Percentiles rank a stretch among this genome's conserved stretches.
Conservation (phyloP, 2,888 invertebrate species). For the Patella pellucida region DNA sequence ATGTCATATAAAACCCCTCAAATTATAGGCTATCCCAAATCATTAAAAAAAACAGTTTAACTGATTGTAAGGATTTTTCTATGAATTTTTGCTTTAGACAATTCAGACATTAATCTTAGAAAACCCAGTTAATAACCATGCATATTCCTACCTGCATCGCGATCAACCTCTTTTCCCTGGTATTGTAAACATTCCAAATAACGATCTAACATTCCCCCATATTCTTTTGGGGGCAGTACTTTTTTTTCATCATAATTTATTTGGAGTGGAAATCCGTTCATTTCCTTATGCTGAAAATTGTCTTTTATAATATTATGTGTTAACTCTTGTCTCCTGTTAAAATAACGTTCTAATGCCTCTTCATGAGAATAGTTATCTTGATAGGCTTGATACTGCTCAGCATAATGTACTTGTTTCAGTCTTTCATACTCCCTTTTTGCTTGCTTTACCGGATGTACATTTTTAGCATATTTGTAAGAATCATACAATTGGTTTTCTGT, state of each 20-base stretch:
- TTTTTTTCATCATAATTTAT: constrained; percentile 13
- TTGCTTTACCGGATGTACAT: background rate
- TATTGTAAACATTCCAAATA: constrained; percentile 32
- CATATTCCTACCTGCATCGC: constrained; percentile 13
- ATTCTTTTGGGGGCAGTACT: constrained; percentile 16
- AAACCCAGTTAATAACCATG: no score
- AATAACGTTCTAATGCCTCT: background rate
- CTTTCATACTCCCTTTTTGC: background rate
- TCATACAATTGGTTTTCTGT: background rate
- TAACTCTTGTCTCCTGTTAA: background rate
- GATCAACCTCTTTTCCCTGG: constrained; percentile 3
- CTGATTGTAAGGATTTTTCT: no score
- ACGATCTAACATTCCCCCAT: constrained; percentile 36
- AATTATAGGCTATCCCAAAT: no score
- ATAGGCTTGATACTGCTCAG: background rate
- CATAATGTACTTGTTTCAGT: background rate
- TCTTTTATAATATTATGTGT: background rate
- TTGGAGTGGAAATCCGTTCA: background rate
- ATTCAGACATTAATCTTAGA: no score
- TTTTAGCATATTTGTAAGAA: background rate
- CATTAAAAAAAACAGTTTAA: no score
- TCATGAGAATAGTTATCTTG: background rate
- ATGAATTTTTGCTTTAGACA: no score
- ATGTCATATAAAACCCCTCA: no score
- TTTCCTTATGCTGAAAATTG: background rate